A percentile compares a stretch with the other conserved stretches of the same genome.
phyloP scores from a whole-genome alignment of 2,113 vertebrate genomes.

The Cryptomyrus ogoouensis region DNA sequence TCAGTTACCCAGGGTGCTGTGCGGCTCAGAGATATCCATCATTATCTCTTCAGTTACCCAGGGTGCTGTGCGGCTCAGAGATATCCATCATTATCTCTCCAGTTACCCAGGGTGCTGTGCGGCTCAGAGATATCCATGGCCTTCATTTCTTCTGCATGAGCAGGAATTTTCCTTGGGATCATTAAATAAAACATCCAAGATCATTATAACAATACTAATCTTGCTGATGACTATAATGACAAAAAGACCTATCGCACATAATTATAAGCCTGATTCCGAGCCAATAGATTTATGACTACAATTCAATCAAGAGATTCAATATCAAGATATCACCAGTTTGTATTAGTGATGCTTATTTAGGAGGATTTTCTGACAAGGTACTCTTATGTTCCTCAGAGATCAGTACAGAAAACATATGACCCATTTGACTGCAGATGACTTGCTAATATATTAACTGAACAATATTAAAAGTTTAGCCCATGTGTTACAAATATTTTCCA shows the following conservation, averaged over 20 bases:
- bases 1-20: conserved; percentile 13
- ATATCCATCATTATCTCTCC: neutral
- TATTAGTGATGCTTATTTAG: neutral
- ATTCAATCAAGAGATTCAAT: neutral
- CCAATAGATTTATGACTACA: neutral
- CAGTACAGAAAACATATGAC: neutral
- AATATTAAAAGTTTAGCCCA: neutral
- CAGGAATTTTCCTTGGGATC: conserved; percentile 1
- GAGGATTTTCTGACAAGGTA: neutral
- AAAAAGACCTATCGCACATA: neutral
- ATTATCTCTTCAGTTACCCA: conserved; percentile 9
- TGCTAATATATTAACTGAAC: neutral
- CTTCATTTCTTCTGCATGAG: conserved; percentile 31
- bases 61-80: neutral
- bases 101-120: conserved; percentile 11
- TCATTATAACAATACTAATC: conserved; percentile 6
- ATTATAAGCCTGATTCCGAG: neutral
- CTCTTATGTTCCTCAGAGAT: neutral
- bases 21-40: conserved; percentile 18
- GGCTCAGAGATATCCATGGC: conserved; percentile 11
- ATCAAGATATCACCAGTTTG: neutral
- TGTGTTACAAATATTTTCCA: neutral
- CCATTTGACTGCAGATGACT: neutral
- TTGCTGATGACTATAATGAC: conserved; percentile 7
- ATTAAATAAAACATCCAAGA: conserved; percentile 22